These are phyloP conservation scores for Drosophila lini DNA, from an alignment of 1,140 invertebrate genomes.

Conservation along the genomic window DNA sequence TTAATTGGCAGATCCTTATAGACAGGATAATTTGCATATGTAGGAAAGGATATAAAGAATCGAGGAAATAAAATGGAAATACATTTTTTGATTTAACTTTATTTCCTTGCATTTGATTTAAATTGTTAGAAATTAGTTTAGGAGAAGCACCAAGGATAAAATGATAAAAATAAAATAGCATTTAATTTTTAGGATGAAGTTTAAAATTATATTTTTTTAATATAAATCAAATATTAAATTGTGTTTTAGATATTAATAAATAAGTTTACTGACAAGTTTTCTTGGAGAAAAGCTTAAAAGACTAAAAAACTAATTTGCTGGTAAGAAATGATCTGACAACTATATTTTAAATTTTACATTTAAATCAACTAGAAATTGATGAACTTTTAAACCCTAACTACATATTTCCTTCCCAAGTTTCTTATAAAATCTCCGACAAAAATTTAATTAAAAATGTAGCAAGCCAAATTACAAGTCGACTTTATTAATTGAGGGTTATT, in stretches of 20 bases:
- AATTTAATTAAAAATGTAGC: background rate
- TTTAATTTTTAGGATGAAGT: no score
- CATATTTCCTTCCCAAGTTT: background rate
- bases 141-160: background rate
- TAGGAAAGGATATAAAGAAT: background rate
- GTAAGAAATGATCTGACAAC: no score
- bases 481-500: background rate
- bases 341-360: no score
- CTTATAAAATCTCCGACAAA: no score
- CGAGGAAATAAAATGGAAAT: background rate
- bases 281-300: background rate
- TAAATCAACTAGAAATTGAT: no score
- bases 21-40: conserved; percentile 14
- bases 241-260: background rate
- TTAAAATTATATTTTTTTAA: no score
- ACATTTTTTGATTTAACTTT: background rate
- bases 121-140: background rate
- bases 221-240: background rate
- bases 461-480: background rate
- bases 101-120: background rate
- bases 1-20: conserved; percentile 16
- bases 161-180: background rate
- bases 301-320: background rate
- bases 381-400: background rate
- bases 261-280: background rate